These are phyloP conservation scores for Apantesis nais DNA, from an alignment of 2,888 invertebrate genomes.

Conservation along the genomic window DNA sequence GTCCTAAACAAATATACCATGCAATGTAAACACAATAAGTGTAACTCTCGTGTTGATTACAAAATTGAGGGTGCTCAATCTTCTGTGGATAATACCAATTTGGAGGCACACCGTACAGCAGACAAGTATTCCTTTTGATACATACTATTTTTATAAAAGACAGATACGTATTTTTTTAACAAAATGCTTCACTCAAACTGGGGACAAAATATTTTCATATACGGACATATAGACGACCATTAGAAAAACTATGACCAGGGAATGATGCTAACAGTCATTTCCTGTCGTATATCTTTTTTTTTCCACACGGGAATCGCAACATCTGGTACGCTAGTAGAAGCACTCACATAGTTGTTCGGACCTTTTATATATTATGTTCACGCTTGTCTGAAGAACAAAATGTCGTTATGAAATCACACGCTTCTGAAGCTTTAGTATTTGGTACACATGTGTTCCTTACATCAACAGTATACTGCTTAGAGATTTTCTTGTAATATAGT, in stretches of 20 bases:
- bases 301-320: conserved; percentile 76
- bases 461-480: not conserved
- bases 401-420: conserved; percentile 44
- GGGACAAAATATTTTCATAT: conserved; percentile 50
- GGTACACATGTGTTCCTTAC: conserved; percentile 20
- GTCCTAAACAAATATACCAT: conserved; percentile 68
- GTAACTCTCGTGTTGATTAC: conserved; percentile 45
- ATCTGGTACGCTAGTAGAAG: conserved; percentile 67
- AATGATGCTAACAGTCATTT: conserved; percentile 75
- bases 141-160: not conserved
- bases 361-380: conserved; percentile 53
- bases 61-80: conserved; percentile 41
- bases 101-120: conserved; percentile 8
- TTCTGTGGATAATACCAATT: conserved; percentile 21
- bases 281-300: conserved; percentile 77
- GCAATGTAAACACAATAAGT: conserved; percentile 54
- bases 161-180: not conserved
- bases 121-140: not conserved
- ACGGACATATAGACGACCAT: conserved; percentile 32
- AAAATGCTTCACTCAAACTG: conserved; percentile 36
- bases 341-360: conserved; percentile 54
- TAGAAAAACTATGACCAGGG: conserved; percentile 72
- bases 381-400: conserved; percentile 53
- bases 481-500: conserved; percentile 1
- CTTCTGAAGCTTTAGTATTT: conserved; percentile 29